Percentiles rank a stretch among this genome's conserved stretches.
phyloP scores from a whole-genome alignment of 2,113 vertebrate genomes.

The Gambusia affinis region DNA sequence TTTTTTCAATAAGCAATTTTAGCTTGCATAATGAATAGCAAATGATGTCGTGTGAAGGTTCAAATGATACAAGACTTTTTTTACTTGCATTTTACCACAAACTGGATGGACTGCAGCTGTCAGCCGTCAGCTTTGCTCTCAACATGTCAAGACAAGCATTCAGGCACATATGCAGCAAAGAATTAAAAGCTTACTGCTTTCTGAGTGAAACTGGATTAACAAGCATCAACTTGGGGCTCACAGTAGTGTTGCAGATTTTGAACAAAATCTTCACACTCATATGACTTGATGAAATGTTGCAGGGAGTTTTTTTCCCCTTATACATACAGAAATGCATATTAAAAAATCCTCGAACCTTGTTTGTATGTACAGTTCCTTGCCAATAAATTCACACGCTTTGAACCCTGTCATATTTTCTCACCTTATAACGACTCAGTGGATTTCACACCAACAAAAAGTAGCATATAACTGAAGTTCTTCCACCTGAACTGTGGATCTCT shows the following conservation, averaged over 20 bases:
- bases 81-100: neutral
- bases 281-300: neutral
- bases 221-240: neutral
- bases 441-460: too few relatives aligned
- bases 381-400: neutral
- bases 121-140: neutral
- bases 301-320: neutral
- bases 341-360: neutral
- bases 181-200: neutral
- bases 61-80: neutral
- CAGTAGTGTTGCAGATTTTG: neutral
- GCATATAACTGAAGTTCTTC: neutral
- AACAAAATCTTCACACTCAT: neutral
- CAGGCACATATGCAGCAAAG: too few relatives aligned
- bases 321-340: neutral
- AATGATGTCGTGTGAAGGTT: neutral
- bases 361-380: neutral
- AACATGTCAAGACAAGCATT: neutral
- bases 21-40: neutral
- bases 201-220: neutral
- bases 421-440: too few relatives aligned
- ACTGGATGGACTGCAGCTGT: neutral
- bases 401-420: neutral
- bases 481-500: neutral
- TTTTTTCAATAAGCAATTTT: neutral